Evolutionary conservation across 2,797 vertebrate genomes (phyloP).

Genomic region (Tragelaphus eurycerus): DNA sequence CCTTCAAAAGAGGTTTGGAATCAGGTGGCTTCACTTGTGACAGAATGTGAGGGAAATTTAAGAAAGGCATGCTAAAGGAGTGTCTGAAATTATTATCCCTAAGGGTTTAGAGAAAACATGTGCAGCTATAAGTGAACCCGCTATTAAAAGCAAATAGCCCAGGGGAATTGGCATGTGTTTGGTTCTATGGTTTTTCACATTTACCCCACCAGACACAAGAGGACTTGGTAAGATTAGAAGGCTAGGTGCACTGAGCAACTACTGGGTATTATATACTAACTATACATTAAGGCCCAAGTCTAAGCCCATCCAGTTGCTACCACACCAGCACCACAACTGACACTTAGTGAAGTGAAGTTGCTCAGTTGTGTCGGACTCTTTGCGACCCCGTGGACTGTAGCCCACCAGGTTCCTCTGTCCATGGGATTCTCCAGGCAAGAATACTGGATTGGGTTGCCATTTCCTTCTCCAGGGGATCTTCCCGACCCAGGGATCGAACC

Average conservation of each 20-base stretch:
- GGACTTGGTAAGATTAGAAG: neutral
- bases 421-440: too few species aligned
- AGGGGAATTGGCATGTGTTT: neutral
- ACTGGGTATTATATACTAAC: neutral
- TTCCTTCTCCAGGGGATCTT: too few species aligned
- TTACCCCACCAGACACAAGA: neutral
- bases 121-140: neutral
- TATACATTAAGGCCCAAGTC: neutral
- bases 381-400: too few species aligned
- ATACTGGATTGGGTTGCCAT: too few species aligned
- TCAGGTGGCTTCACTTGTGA: conserved; percentile 30
- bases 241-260: neutral
- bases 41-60: neutral
- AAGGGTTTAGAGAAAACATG: conserved; percentile 15
- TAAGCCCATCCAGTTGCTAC: neutral
- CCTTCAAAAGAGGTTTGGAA: conserved; percentile 5
- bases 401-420: too few species aligned
- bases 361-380: too few species aligned
- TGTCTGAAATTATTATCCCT: conserved; percentile 37
- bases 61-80: neutral
- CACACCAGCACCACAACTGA: neutral
- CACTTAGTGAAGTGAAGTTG: neutral
- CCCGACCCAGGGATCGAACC: too few species aligned
- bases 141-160: conserved; percentile 38
- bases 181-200: neutral